A percentile compares a stretch with the other conserved stretches of the same genome.
Evolutionary conservation across 2,113 vertebrate genomes (phyloP).

Genomic region (Piprites chloris): DNA sequence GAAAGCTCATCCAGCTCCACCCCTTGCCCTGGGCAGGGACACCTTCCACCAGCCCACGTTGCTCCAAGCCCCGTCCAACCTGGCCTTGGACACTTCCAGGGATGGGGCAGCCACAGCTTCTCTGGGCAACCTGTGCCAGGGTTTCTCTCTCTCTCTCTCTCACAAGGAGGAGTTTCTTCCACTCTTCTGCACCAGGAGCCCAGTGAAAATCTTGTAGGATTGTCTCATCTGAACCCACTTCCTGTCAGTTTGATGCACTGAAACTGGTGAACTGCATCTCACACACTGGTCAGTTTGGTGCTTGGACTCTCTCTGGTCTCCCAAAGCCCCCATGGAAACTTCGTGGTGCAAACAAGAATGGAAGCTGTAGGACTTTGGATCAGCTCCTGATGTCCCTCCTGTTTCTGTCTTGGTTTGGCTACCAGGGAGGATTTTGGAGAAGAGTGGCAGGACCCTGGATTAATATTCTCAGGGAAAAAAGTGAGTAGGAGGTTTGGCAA

Average conservation of each 20-base stretch:
- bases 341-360: background rate
- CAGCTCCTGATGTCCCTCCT: background rate
- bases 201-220: no score
- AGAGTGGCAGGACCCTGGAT: background rate
- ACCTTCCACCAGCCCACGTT: background rate
- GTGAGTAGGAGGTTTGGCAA: constrained; percentile 23
- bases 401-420: background rate
- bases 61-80: accelerated
- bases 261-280: background rate
- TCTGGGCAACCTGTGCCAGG: background rate
- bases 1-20: background rate
- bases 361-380: background rate
- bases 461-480: background rate
- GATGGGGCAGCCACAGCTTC: background rate
- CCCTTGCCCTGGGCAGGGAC: background rate
- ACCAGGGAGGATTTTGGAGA: background rate
- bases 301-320: background rate
- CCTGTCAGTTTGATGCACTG: background rate
- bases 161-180: background rate
- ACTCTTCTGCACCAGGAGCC: no score
- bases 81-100: background rate
- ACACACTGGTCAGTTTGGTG: background rate
- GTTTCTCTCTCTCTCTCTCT: background rate
- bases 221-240: background rate
- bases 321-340: background rate